Conservation (phyloP, 2,113 vertebrate genomes). For the Phyllopteryx taeniolatus region DNA sequence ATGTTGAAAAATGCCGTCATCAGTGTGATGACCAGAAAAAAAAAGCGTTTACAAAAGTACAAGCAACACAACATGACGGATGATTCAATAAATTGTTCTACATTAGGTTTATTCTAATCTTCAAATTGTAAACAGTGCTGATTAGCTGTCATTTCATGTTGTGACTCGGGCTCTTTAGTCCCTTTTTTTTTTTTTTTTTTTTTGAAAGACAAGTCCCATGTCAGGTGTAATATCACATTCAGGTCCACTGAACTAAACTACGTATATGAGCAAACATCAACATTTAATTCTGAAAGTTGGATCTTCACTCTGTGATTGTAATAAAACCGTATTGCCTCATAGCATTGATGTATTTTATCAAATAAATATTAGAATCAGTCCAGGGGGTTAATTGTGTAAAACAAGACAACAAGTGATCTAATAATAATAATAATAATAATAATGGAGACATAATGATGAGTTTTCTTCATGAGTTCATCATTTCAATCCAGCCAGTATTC, state of each 20-base stretch:
- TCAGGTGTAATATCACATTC: not conserved
- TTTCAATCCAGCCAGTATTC: conserved; percentile 40
- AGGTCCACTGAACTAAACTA: not conserved
- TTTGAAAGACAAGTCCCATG: not conserved
- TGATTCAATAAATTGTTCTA: conserved; percentile 9
- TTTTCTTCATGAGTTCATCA: conserved; percentile 22
- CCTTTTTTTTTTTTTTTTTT: not conserved
- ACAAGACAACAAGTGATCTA: conserved; percentile 10
- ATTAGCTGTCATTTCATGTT: conserved; percentile 5
- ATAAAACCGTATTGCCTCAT: too few relatives aligned
- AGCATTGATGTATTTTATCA: not conserved
- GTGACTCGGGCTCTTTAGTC: not conserved
- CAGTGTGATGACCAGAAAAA: conserved; percentile 39
- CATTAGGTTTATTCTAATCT: not conserved
- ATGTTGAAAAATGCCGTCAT: conserved; percentile 40
- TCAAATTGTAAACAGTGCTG: conserved; percentile 19
- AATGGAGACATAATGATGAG: conserved; percentile 25
- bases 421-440: conserved; percentile 11
- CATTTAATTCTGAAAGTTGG: too few relatives aligned
- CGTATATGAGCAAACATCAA: too few relatives aligned
- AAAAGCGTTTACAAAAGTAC: conserved; percentile 44
- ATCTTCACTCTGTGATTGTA: too few relatives aligned
- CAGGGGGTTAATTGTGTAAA: conserved; percentile 25
- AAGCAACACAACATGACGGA: conserved; percentile 45
- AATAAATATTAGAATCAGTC: conserved; percentile 20